Base-by-base conservation (phyloP, 2,113 vertebrate species). In the Theristicus caerulescens region DNA sequence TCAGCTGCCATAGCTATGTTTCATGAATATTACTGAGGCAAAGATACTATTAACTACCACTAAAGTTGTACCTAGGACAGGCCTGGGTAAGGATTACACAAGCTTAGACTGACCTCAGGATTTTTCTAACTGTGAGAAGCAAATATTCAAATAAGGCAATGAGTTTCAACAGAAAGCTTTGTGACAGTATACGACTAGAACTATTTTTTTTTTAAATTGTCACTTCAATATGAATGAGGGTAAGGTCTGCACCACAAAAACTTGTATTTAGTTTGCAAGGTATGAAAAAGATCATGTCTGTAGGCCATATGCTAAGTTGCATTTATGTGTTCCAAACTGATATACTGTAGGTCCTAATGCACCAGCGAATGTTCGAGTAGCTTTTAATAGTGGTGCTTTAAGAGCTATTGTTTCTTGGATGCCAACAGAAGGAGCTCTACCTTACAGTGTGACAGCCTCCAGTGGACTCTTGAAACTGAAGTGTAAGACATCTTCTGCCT, bases 361-460 rank as follows among this genome's bases (percentile, higher is more conserved):
- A 44, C 98, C 98, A n/a, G 94, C 7, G 54, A 95, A 97, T 84
- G 78, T 98, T 54, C 96, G 96, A 88, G 97, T 98, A 25, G 77
- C 91, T 92, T 97, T 98, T 59, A 82, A 92, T 7, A 93, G 96
- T 7, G 97, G 91, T 21, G 71, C 98, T 59, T 93, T 97, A 57
- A 97, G 96, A 62, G 96, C 98, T 2, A 22, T 57, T 27, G 96
- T 99, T 77, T 98, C 97, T 20, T 99, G 98, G 98, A 29, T 79
- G 22, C 87, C 64, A 2, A 84, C 98, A 31, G 98, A 97, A 83
- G 99, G 99, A 52, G 98, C 98, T 24, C 93, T 97, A 16, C 85
- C 18, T 86, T 99, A 99, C 86, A 82, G 96, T 0, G 97, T 95
- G 67, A 57, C 52, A 77, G 98, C 98, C 49, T 96, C 86, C 29